Base-by-base conservation (phyloP, 2,797 vertebrate genomes). In the Coregonus suidteri region DNA sequence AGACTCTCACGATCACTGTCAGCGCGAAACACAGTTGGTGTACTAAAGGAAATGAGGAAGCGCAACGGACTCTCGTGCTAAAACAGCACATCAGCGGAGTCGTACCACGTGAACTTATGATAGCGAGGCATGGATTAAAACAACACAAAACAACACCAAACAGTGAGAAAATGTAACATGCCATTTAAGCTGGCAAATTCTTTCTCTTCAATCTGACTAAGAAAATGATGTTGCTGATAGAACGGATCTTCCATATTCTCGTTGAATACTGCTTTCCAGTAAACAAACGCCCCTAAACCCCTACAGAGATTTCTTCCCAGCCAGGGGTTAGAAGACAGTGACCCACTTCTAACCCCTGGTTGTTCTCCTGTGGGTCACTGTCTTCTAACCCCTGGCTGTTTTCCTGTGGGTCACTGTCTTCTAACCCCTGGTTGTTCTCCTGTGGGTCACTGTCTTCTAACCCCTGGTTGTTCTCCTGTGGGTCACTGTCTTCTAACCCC, bases 201-300 rank as follows among this genome's bases (percentile, higher is more conserved):
- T 37, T 14, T 64, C 20, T 52, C 47, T 75, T 78, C 80, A 81
- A 82, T 82, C 83, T 78, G 83, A 72, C 85, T 85, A 51, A 65
- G 75, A 41, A 79, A 64, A 73, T 74, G 77, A 81, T 85, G 79
- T 81, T 84, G 87, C 81, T 88, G 85, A 82, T 66, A 77, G 77
- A 77, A 68, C 1, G 78, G 88, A 85, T 86, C 84, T 76, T 64
- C 85, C 77, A 85, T 77, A 85, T 78, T 79, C 77, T 74, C 73
- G 47, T 7, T 78, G 31, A 83, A 80, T 79, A 83, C 79, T 0
- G 37, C 82, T 84, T 88, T 85, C 31, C 16, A 80, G 83, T 68
- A 72, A 67, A 62, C 75, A 80, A 65, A 66, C 87, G 86, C 86
- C 64, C 74, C 79, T 83, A 85, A 68, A 35, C 53, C 78, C 79